These are phyloP conservation scores for Aptenodytes forsteri DNA, from an alignment of 2,113 vertebrate genomes.

Conservation along the genomic window DNA sequence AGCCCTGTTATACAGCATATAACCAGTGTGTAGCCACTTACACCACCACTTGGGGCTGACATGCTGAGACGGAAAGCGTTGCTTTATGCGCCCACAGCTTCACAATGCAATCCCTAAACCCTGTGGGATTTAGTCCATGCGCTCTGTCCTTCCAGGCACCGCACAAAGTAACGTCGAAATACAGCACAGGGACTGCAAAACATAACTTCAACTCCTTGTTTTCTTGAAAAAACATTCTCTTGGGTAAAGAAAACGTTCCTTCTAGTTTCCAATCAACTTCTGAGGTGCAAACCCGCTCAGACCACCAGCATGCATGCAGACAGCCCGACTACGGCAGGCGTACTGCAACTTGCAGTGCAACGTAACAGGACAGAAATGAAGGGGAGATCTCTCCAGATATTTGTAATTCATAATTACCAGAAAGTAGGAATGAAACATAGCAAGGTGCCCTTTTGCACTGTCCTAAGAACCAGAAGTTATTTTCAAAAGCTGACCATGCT, in stretches of 20 bases:
- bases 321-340: background rate
- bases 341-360: background rate
- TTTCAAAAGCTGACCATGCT: background rate
- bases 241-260: background rate
- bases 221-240: background rate
- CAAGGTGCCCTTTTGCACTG: background rate
- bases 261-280: background rate
- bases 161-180: rapidly evolving
- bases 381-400: background rate
- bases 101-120: background rate
- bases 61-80: background rate
- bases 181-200: background rate
- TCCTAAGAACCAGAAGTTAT: background rate
- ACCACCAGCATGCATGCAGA: background rate
- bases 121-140: background rate
- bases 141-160: background rate
- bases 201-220: background rate
- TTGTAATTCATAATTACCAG: background rate
- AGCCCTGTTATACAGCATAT: rapidly evolving
- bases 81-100: background rate
- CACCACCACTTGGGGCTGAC: background rate
- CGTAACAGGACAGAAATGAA: background rate
- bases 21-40: background rate
- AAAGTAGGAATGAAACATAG: background rate
- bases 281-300: background rate